Conservation (phyloP, 2,888 invertebrate genomes). For the Onchidella celtica region DNA sequence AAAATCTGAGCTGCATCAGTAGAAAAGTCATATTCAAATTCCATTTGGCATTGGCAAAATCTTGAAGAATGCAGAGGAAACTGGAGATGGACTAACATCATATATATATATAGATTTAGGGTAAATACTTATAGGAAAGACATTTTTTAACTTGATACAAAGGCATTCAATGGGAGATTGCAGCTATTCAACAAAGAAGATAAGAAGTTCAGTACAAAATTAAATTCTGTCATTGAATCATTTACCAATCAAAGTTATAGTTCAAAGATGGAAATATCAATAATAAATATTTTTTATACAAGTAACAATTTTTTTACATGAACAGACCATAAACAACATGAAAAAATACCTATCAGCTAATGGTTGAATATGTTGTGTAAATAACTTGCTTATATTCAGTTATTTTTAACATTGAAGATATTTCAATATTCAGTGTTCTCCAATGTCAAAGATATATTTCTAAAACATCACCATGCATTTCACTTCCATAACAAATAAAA, state of each 20-base stretch:
- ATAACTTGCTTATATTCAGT: not conserved
- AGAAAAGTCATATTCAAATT: no score
- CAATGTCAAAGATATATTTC: not conserved
- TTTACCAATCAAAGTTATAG: not conserved
- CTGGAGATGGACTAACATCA: not conserved
- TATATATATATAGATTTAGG: not conserved
- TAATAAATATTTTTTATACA: conserved; percentile 12
- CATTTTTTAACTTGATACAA: conserved; percentile 9
- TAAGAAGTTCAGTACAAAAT: conserved; percentile 15
- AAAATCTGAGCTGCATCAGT: no score
- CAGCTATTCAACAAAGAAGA: conserved; percentile 28
- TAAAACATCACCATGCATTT: not conserved
- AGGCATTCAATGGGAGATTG: conserved; percentile 35
- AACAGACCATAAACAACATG: not conserved
- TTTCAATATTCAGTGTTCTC: no score
- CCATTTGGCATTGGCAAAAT: no score
- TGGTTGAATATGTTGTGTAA: conserved; percentile 7
- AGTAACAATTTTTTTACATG: not conserved
- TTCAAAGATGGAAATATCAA: not conserved
- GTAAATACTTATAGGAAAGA: conserved; percentile 12
- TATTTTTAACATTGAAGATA: no score
- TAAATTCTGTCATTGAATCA: not conserved
- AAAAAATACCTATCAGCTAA: not conserved
- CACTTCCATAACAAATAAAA: not conserved
- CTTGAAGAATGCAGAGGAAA: not conserved